Evolutionary conservation across 2,797 vertebrate species (phyloP).

Genomic region (Pterois miles): DNA sequence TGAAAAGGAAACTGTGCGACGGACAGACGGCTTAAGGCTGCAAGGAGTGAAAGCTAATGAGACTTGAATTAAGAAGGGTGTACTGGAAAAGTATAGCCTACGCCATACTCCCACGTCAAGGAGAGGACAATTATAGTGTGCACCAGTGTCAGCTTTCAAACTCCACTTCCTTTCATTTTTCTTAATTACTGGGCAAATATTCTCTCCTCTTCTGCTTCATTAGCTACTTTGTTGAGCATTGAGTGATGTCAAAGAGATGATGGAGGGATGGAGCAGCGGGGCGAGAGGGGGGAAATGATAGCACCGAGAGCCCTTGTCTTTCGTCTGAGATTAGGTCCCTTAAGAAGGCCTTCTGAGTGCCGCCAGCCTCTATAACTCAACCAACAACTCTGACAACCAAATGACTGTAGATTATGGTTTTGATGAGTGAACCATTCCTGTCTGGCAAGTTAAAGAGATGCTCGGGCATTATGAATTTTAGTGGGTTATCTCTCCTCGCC

Average conservation of each 20-base stretch:
- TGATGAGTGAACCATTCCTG: slow-evolving; percentile 71
- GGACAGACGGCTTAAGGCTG: slow-evolving; percentile 22
- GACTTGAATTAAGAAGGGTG: slow-evolving; percentile 45
- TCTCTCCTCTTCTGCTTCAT: slow-evolving; percentile 82
- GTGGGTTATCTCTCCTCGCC: slow-evolving; percentile 70
- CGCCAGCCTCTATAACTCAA: slow-evolving; percentile 66
- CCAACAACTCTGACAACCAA: slow-evolving; percentile 66
- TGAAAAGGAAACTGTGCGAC: neutral
- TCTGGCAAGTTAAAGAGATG: slow-evolving; percentile 68
- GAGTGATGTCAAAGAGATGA: slow-evolving; percentile 82
- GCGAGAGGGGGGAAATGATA: slow-evolving; percentile 61
- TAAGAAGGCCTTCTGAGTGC: slow-evolving; percentile 60
- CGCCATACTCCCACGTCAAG: slow-evolving; percentile 57
- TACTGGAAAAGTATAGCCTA: slow-evolving; percentile 55
- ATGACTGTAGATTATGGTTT: slow-evolving; percentile 70
- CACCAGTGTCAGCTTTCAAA: slow-evolving; percentile 76
- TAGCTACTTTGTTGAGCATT: slow-evolving; percentile 84
- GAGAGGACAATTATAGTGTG: slow-evolving; percentile 79
- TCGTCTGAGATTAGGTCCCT: slow-evolving; percentile 65
- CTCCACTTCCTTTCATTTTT: slow-evolving; percentile 83
- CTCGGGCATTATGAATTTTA: slow-evolving; percentile 66
- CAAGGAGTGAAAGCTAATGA: slow-evolving; percentile 49
- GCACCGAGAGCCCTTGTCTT: slow-evolving; percentile 65
- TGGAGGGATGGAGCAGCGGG: slow-evolving; percentile 77
- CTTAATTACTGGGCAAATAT: slow-evolving; percentile 84